These are phyloP conservation scores for Aphaenogaster ashmeadi DNA, from an alignment of 1,140 invertebrate genomes.

Conservation along the genomic window DNA sequence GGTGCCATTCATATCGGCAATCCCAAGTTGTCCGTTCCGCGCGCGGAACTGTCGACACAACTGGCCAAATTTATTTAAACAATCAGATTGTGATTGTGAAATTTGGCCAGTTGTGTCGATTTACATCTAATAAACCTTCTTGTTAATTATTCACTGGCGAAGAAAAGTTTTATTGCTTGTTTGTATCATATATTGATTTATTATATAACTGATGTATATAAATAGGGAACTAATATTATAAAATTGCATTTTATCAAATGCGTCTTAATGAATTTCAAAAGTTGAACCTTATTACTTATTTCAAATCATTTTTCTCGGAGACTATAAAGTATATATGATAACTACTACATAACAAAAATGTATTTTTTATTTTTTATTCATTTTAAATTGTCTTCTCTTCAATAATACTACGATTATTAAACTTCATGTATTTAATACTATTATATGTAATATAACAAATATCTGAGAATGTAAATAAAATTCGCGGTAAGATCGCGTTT, in stretches of 20 bases:
- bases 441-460: not conserved
- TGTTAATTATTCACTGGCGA: no score
- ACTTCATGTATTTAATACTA: not conserved
- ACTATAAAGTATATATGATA: not conserved
- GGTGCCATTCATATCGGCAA: constrained; percentile 3
- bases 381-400: not conserved
- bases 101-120: no score
- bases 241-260: not conserved
- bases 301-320: not conserved
- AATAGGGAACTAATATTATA: not conserved
- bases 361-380: constrained; percentile 5
- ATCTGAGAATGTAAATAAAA: not conserved
- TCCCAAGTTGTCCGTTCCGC: not conserved
- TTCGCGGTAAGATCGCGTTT: not conserved
- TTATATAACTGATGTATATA: not conserved
- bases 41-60: not conserved
- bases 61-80: no score
- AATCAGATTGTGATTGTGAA: no score
- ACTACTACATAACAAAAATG: not conserved
- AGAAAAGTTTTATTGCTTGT: no score
- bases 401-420: not conserved
- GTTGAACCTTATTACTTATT: not conserved
- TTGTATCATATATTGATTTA: not conserved
- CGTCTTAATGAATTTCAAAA: not conserved
- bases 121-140: no score